These are phyloP conservation scores for Pachycephus smyrnensis DNA, from an alignment of 2,888 invertebrate species.

Conservation along the genomic window DNA sequence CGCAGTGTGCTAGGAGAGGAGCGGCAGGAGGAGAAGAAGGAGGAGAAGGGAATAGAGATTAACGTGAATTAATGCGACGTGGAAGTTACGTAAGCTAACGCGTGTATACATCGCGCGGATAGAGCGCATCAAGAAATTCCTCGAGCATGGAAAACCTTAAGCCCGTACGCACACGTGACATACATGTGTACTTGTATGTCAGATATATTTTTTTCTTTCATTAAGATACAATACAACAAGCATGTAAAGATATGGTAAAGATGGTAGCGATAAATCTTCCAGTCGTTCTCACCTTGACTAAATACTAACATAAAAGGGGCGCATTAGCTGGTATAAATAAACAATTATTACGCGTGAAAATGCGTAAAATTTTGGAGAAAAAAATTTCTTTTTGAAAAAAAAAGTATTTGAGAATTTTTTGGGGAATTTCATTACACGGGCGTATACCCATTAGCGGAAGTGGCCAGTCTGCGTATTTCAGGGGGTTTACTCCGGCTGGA, in stretches of 20 bases:
- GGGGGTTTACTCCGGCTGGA: neutral
- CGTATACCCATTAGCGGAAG: neutral
- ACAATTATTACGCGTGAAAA: no score
- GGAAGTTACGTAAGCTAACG: neutral
- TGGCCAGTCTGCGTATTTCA: neutral
- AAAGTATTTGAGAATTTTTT: no score
- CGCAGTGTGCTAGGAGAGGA: neutral
- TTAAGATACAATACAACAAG: neutral
- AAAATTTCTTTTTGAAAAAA: no score
- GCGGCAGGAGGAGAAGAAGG: no score
- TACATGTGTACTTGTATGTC: neutral
- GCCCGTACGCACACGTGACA: neutral
- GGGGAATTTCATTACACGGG: neutral
- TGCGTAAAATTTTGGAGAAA: no score
- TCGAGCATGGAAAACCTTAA: conserved; percentile 39
- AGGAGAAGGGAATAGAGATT: neutral
- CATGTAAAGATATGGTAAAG: neutral
- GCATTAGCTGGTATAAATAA: no score
- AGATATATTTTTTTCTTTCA: neutral
- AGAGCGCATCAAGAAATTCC: conserved; percentile 50
- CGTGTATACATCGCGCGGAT: conserved; percentile 35
- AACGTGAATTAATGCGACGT: neutral
- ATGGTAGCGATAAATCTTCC: neutral
- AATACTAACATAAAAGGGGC: neutral
- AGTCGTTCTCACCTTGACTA: neutral